Conservation (phyloP, 2,797 vertebrate genomes). For the Pelobates cultripes region DNA sequence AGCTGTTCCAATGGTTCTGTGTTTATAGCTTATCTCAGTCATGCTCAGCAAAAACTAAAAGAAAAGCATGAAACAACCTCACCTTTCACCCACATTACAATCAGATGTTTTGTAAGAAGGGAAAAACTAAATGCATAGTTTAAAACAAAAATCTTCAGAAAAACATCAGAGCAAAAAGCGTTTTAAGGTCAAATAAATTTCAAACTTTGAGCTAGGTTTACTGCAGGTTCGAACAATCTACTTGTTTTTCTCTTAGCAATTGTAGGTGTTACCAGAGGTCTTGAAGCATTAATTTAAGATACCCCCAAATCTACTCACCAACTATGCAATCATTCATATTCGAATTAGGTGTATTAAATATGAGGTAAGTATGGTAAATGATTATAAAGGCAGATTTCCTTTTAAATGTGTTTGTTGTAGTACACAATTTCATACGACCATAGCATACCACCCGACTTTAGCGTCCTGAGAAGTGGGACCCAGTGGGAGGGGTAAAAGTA, state of each 20-base stretch:
- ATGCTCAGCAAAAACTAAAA: slow-evolving; percentile 18
- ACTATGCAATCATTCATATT: too few species aligned
- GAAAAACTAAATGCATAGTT: neutral
- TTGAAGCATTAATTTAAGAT: too few species aligned
- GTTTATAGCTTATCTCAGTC: slow-evolving; percentile 28
- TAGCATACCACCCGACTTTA: too few species aligned
- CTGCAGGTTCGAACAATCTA: neutral
- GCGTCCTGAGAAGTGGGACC: too few species aligned
- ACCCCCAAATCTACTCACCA: too few species aligned
- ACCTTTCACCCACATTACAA: slow-evolving; percentile 39
- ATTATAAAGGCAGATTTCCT: too few species aligned
- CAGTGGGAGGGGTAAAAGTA: too few species aligned
- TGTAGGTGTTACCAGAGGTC: too few species aligned
- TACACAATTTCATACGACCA: too few species aligned
- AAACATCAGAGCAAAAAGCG: neutral
- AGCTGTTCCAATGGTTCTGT: slow-evolving; percentile 11
- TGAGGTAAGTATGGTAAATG: too few species aligned
- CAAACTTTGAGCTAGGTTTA: neutral
- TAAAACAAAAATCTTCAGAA: neutral
- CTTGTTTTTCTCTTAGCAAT: neutral
- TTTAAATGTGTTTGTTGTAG: too few species aligned
- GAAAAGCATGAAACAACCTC: neutral
- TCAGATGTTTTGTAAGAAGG: slow-evolving; percentile 8
- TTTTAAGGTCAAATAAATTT: slow-evolving; percentile 9
- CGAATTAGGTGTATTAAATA: too few species aligned